Evolutionary conservation across 1,140 invertebrate genomes (phyloP).

Genomic region (Bombus difficillimus): DNA sequence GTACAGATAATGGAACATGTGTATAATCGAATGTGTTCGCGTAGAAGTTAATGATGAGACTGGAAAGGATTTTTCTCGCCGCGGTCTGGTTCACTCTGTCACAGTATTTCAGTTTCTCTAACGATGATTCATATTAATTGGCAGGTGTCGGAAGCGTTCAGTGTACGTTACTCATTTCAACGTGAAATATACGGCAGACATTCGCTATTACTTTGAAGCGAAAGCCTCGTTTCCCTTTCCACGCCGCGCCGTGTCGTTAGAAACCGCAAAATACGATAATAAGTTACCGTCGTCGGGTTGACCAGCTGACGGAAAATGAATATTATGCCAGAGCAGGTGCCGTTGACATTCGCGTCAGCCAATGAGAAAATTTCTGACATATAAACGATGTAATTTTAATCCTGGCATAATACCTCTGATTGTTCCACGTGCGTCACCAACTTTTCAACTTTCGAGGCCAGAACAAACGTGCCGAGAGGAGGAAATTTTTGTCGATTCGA

Average conservation of each 20-base stretch:
- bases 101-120: neutral
- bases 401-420: neutral
- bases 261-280: conserved; percentile 64
- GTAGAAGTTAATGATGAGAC: neutral
- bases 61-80: neutral
- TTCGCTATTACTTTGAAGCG: conserved; percentile 18
- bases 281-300: conserved; percentile 56
- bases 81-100: neutral
- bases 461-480: no score
- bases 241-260: conserved; percentile 37
- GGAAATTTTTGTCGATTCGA: no score
- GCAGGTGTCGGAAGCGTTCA: conserved; percentile 25
- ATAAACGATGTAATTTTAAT: neutral
- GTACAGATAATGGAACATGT: neutral
- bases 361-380: conserved; percentile 1
- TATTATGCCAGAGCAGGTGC: conserved; percentile 53
- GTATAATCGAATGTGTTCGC: neutral
- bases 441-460: neutral
- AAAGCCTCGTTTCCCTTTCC: conserved; percentile 26
- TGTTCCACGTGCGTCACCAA: neutral
- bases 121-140: conserved; percentile 41
- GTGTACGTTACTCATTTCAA: conserved; percentile 8
- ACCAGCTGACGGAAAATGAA: conserved; percentile 59
- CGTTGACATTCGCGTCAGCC: neutral
- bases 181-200: conserved; percentile 26